phyloP scores from a whole-genome alignment of 2,888 invertebrate species.

The Netelia virgata region DNA sequence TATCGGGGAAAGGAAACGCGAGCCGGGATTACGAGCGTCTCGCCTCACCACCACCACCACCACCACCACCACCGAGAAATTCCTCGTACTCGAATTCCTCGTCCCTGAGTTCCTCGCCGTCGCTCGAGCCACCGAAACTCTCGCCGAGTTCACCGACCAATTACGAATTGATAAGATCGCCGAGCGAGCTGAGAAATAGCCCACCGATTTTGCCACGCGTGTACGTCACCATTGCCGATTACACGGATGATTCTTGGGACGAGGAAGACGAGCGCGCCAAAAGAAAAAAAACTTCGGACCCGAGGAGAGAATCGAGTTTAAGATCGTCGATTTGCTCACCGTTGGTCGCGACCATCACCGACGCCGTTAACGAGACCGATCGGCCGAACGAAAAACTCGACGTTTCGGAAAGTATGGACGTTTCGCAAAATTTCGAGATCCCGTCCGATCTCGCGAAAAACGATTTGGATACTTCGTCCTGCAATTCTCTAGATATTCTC shows the following conservation, averaged over 20 bases:
- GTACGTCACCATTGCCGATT: conserved; percentile 67
- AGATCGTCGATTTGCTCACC: not conserved
- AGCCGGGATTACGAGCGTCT: conserved; percentile 1
- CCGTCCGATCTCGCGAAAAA: conserved; percentile 8
- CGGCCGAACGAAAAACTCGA: conserved; percentile 10
- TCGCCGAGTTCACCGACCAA: conserved; percentile 73
- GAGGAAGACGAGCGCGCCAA: not conserved
- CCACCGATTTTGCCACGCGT: conserved; percentile 76
- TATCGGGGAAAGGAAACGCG: not conserved
- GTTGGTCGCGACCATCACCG: not conserved
- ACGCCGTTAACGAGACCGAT: not conserved
- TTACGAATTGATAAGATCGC: conserved; percentile 65
- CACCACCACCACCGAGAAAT: not conserved
- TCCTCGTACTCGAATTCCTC: conserved; percentile 35
- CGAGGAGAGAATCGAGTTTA: not conserved
- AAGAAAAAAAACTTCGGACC: not conserved
- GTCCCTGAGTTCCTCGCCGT: conserved; percentile 62
- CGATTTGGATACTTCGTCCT: conserved; percentile 31
- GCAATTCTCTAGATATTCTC: conserved; percentile 7
- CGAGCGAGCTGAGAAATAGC: conserved; percentile 71
- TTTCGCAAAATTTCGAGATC: not conserved
- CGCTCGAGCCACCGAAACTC: conserved; percentile 76
- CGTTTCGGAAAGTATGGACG: not conserved
- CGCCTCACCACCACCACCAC: conserved; percentile 9
- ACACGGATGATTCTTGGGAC: conserved; percentile 47